Base-by-base conservation (phyloP, 2,888 invertebrate species). In the Iphiclides podalirius region DNA sequence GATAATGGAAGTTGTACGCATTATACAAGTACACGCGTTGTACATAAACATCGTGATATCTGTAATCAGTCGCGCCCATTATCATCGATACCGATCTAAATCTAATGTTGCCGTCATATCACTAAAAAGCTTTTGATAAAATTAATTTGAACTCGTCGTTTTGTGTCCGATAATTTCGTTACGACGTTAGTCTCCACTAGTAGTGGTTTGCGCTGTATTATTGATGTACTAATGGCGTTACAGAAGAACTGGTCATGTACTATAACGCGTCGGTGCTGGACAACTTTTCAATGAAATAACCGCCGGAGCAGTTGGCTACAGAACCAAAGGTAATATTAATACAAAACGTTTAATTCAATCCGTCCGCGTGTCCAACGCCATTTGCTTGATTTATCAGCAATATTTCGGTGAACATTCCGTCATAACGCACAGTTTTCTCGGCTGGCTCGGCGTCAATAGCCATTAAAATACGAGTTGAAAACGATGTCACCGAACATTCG, bases 1-100 rank as follows among this genome's bases (percentile, higher is more conserved):
- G 48, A 49, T 49, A 49, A 44, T 23, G 28, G 11, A 14, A 3
- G 15, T 11, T 33, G 37, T 43, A 43, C 16, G 16, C 20, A 14
- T 48, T 20, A 34, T 43, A 20, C 43, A 37, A 11, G 8, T 42
- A 54, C 54, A 49, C 40, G 43, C 46, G 23, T 54, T 48, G 31
- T 31, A 42, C 42, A 48, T 42, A 47, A 47, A 44, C 39, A 39
- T 26, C 47, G 26, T 9, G 31, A 39, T 39, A 47, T 47, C 44
- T 15, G 36, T 50, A 37, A 45, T 37, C 34, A 20, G 11, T 12
- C 13, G 15, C 20, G 44, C 20, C 26, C 23, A 48, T 38, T 37
- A 48, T 48, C 31, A 41, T 36, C 40, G 48, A 43, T 35, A 12
- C 16, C 34, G 33, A 44, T 49, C 43, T 49, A 26, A 49, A 43